phyloP scores from a whole-genome alignment of 2,888 invertebrate species.

The Polymixis flavicincta region DNA sequence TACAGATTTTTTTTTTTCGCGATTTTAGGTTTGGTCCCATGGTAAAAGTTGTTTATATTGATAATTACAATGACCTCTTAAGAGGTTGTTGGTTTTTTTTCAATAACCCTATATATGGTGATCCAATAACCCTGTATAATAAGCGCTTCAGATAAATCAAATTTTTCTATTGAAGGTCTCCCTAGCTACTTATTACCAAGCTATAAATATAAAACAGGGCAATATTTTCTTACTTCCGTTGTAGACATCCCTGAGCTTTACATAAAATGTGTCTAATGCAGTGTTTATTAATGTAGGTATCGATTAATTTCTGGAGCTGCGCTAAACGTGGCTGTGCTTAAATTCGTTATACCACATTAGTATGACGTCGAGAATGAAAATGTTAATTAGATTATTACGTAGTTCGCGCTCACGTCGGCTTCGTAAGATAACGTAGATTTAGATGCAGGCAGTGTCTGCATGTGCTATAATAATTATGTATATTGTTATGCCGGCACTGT shows the following conservation, averaged over 20 bases:
- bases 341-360: slow-evolving; percentile 33
- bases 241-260: slow-evolving; percentile 12
- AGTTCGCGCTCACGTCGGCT: slow-evolving; percentile 23
- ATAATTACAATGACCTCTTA: too few species aligned
- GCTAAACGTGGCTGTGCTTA: slow-evolving; percentile 36
- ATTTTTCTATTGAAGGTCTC: neutral
- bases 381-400: slow-evolving; percentile 56
- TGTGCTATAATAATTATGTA: slow-evolving; percentile 15
- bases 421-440: slow-evolving; percentile 51
- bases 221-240: slow-evolving; percentile 22
- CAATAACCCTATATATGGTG: too few species aligned
- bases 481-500: slow-evolving; percentile 31
- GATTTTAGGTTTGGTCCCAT: too few species aligned
- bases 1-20: too few species aligned
- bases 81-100: too few species aligned
- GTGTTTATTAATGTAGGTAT: slow-evolving; percentile 53
- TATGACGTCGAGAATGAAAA: slow-evolving; percentile 38
- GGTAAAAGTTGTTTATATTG: too few species aligned
- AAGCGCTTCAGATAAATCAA: slow-evolving; percentile 5
- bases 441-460: slow-evolving; percentile 45
- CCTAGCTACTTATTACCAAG: neutral
- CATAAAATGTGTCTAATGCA: slow-evolving; percentile 28
- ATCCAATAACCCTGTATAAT: neutral
- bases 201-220: slow-evolving; percentile 6
- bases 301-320: slow-evolving; percentile 51